These are phyloP conservation scores for Athalia cordata DNA, from an alignment of 2,888 invertebrate species.

Conservation along the genomic window DNA sequence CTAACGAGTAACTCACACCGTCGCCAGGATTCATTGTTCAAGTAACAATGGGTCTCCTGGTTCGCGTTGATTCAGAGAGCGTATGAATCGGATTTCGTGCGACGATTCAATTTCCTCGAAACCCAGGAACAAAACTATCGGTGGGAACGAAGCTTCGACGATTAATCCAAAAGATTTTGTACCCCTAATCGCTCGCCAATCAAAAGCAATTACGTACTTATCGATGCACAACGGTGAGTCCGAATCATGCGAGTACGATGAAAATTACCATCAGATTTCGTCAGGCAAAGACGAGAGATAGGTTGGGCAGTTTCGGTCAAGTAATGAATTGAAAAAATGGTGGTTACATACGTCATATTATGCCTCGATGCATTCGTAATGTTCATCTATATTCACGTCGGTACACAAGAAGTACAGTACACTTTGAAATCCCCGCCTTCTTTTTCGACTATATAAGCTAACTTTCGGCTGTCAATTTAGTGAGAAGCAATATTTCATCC, in stretches of 20 bases:
- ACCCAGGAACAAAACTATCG: neutral
- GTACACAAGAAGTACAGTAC: slow-evolving; percentile 22
- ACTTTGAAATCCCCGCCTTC: slow-evolving; percentile 22
- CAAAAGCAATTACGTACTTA: slow-evolving; percentile 12
- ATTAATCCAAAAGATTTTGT: neutral
- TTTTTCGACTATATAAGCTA: slow-evolving; percentile 25
- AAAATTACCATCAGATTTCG: neutral
- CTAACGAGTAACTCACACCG: neutral
- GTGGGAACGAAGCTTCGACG: slow-evolving; percentile 12
- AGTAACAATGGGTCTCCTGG: neutral
- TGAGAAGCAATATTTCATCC: slow-evolving; percentile 31
- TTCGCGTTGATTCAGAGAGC: neutral
- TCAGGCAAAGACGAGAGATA: too few species aligned
- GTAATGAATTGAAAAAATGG: neutral
- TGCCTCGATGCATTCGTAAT: neutral
- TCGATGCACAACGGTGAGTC: slow-evolving; percentile 1
- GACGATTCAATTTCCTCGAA: neutral
- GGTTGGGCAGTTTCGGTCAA: slow-evolving; percentile 1
- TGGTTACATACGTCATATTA: neutral
- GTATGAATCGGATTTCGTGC: neutral
- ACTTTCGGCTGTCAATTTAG: slow-evolving; percentile 35
- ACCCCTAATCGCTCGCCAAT: slow-evolving; percentile 8
- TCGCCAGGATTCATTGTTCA: neutral
- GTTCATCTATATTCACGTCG: slow-evolving; percentile 27
- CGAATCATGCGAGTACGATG: slow-evolving; percentile 2